These are phyloP conservation scores for Nemurella pictetii DNA, from an alignment of 2,888 invertebrate species.

Conservation along the genomic window DNA sequence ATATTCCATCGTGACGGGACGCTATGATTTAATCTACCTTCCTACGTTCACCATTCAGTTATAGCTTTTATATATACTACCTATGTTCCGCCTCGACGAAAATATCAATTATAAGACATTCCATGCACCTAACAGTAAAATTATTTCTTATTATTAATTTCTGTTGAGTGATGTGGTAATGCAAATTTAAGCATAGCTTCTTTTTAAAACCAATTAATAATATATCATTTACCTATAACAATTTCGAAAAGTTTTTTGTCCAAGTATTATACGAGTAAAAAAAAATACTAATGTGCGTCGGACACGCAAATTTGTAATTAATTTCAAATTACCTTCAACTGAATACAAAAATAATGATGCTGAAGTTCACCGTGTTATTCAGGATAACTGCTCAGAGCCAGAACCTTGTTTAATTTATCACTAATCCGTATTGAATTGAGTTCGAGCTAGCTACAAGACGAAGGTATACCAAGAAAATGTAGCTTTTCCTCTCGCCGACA, in stretches of 20 bases:
- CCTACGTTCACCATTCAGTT: not conserved
- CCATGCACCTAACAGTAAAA: not conserved
- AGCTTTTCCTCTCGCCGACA: not conserved
- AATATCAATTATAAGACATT: not conserved
- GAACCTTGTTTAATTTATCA: not conserved
- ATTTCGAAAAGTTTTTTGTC: not conserved
- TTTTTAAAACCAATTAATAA: not conserved
- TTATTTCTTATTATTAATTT: not conserved
- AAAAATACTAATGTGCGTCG: slow-evolving; percentile 46
- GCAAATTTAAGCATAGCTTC: not conserved
- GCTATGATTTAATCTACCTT: slow-evolving; percentile 37
- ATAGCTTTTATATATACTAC: too few relatives aligned
- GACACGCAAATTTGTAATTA: slow-evolving; percentile 52
- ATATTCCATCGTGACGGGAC: slow-evolving; percentile 3
- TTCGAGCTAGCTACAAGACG: not conserved
- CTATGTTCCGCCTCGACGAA: not conserved
- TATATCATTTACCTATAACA: not conserved
- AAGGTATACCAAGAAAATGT: not conserved
- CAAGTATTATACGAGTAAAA: not conserved
- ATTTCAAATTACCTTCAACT: slow-evolving; percentile 47
- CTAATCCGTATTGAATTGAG: not conserved
- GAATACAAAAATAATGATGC: not conserved
- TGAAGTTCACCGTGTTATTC: not conserved
- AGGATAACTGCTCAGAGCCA: not conserved
- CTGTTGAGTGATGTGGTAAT: not conserved